These are phyloP conservation scores for Dolichopus griseipennis DNA, from an alignment of 2,888 invertebrate species.

Conservation along the genomic window DNA sequence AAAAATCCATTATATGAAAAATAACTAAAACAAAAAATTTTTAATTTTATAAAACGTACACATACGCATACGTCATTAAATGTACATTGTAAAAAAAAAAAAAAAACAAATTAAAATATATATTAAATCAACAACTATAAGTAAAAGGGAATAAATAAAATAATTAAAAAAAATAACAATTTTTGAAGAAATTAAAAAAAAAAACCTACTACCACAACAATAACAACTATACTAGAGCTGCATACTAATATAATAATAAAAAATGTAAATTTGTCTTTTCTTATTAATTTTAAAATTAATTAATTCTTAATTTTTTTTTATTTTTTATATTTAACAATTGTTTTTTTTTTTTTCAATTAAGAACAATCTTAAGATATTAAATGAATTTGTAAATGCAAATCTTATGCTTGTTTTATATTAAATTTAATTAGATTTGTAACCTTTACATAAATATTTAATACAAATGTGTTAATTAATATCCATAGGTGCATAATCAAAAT, in stretches of 20 bases:
- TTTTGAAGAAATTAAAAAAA: too few species aligned
- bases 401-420: too few species aligned
- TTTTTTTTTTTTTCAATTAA: too few species aligned
- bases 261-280: background rate
- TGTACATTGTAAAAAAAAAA: constrained; percentile 3
- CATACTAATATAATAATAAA: background rate
- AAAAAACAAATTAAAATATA: background rate
- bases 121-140: too few species aligned
- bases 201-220: background rate
- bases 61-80: background rate
- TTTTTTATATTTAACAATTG: too few species aligned
- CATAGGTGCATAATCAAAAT: too few species aligned
- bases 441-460: too few species aligned
- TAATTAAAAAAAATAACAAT: background rate
- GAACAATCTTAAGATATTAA: too few species aligned
- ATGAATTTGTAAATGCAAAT: too few species aligned
- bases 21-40: background rate
- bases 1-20: constrained; percentile 13
- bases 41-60: background rate
- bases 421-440: too few species aligned
- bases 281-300: background rate
- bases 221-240: background rate
- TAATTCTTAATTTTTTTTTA: too few species aligned
- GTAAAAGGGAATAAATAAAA: background rate
- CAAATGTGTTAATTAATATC: too few species aligned